Evolutionary conservation across 2,797 vertebrate species (phyloP).

Genomic region (Allochrocebus solatus): DNA sequence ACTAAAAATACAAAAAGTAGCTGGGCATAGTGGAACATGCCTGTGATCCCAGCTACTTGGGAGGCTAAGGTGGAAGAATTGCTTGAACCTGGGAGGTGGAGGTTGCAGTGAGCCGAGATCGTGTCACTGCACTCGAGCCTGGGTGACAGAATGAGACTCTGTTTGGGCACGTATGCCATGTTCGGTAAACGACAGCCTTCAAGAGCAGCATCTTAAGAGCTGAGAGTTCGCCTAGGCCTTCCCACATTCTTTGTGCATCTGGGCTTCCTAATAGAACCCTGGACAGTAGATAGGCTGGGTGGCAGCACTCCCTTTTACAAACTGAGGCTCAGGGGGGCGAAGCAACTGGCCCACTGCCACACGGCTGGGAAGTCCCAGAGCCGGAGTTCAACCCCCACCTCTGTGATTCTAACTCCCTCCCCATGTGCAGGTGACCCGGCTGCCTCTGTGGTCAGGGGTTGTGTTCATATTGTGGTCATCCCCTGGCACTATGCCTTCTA

Average conservation of each 20-base stretch:
- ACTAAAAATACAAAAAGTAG: not conserved
- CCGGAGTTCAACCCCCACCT: not conserved
- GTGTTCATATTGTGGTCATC: not conserved
- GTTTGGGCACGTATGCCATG: not conserved
- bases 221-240: not conserved
- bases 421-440: not conserved
- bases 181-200: not conserved
- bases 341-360: not conserved
- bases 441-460: not conserved
- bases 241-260: rapidly evolving
- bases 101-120: not conserved
- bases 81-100: not conserved
- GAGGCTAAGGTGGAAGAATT: not conserved
- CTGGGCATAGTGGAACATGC: not conserved
- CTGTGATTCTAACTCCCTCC: not conserved
- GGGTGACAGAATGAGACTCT: not conserved
- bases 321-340: not conserved
- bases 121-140: not conserved
- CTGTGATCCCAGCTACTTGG: not conserved
- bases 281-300: too few relatives aligned
- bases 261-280: not conserved
- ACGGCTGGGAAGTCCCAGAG: not conserved
- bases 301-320: not conserved
- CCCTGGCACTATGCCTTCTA: not conserved
- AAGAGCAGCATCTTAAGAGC: not conserved